These are phyloP conservation scores for Catotricha subobsoleta DNA, from an alignment of 2,888 invertebrate species.

Conservation along the genomic window DNA sequence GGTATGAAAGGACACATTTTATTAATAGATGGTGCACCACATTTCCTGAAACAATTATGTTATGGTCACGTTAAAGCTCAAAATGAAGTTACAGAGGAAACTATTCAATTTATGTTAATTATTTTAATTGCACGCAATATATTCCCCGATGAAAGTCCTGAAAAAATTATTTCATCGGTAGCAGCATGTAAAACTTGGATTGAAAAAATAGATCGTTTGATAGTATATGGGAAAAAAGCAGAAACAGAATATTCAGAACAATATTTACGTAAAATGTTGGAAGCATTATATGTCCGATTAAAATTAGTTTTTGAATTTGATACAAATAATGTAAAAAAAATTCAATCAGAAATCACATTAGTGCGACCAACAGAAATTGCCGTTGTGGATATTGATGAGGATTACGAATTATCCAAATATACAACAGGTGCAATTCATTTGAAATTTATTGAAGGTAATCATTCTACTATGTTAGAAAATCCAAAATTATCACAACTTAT, in stretches of 20 bases:
- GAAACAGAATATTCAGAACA: slow-evolving; percentile 26
- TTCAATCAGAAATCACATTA: slow-evolving; percentile 40
- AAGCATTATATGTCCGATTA: slow-evolving; percentile 35
- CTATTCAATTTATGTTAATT: slow-evolving; percentile 21
- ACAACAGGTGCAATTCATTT: slow-evolving; percentile 39
- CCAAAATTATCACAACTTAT: slow-evolving; percentile 43
- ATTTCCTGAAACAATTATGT: slow-evolving; percentile 38
- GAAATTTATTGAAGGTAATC: slow-evolving; percentile 52
- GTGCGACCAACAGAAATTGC: slow-evolving; percentile 43
- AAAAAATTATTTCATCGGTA: slow-evolving; percentile 27
- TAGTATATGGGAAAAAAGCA: slow-evolving; percentile 27
- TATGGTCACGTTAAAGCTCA: slow-evolving; percentile 18
- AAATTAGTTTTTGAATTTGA: slow-evolving; percentile 29
- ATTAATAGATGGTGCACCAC: slow-evolving; percentile 71
- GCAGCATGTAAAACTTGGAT: slow-evolving; percentile 35
- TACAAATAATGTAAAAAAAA: slow-evolving; percentile 32
- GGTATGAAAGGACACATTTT: slow-evolving; percentile 46
- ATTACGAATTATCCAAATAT: slow-evolving; percentile 44
- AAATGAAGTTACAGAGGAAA: slow-evolving; percentile 19
- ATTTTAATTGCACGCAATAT: slow-evolving; percentile 19
- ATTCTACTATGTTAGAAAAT: slow-evolving; percentile 48
- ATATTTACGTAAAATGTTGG: slow-evolving; percentile 27
- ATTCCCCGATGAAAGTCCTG: slow-evolving; percentile 22
- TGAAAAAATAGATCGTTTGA: slow-evolving; percentile 35
- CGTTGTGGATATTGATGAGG: slow-evolving; percentile 37